A percentile compares a stretch with the other conserved stretches of the same genome.
Evolutionary conservation across 1,140 invertebrate genomes (phyloP).

Genomic region (Manduca sexta): DNA sequence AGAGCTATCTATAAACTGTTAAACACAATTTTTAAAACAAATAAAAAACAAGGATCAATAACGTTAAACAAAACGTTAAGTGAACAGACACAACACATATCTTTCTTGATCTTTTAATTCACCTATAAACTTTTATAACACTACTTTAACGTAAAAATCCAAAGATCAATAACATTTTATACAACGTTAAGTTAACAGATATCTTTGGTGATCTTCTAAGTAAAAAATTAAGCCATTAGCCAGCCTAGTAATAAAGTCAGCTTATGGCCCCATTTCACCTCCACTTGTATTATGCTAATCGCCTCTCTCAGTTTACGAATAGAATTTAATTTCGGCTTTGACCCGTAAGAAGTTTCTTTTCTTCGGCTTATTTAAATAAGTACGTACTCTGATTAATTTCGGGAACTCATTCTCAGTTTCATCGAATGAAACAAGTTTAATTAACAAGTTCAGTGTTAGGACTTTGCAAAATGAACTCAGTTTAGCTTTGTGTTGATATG

Average conservation of each 20-base stretch:
- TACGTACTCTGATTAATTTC: slow-evolving; percentile 56
- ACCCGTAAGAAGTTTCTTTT: slow-evolving; percentile 59
- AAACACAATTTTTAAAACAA: too few relatives aligned
- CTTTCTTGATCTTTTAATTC: too few relatives aligned
- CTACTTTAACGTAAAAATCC: too few relatives aligned
- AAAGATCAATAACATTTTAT: too few relatives aligned
- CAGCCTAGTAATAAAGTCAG: slow-evolving; percentile 3
- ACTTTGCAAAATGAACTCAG: slow-evolving; percentile 10
- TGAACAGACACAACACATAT: too few relatives aligned
- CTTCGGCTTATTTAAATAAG: slow-evolving; percentile 47
- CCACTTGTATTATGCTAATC: slow-evolving; percentile 57
- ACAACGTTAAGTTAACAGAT: too few relatives aligned
- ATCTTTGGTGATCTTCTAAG: too few relatives aligned
- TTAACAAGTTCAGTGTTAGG: slow-evolving; percentile 48
- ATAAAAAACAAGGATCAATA: too few relatives aligned
- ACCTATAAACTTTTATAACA: too few relatives aligned
- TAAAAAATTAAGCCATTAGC: too few relatives aligned
- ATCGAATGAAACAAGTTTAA: slow-evolving; percentile 62
- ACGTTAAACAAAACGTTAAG: too few relatives aligned
- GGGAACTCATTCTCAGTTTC: slow-evolving; percentile 58
- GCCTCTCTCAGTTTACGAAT: slow-evolving; percentile 39
- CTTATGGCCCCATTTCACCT: slow-evolving; percentile 30
- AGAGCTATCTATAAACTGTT: too few relatives aligned
- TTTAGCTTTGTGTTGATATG: background rate
- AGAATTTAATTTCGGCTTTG: slow-evolving; percentile 55